Conservation (phyloP, 2,797 vertebrate genomes). For the Natrix natrix region DNA sequence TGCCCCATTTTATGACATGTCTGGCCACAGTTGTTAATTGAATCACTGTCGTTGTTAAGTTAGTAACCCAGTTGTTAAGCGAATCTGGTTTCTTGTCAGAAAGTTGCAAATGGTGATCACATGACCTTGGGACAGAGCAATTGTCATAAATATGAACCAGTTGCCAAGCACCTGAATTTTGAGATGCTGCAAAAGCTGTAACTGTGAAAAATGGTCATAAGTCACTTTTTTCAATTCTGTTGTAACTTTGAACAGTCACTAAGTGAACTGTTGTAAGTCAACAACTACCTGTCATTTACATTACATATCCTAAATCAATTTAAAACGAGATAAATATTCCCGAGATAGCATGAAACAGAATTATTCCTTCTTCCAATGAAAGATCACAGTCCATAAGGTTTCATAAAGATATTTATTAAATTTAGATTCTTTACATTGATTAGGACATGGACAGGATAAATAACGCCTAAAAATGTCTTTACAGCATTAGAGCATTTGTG, state of each 20-base stretch:
- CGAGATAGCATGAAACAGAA: not conserved
- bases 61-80: not conserved
- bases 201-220: not conserved
- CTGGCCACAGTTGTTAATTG: not conserved
- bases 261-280: not conserved
- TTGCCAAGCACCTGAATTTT: not conserved
- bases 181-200: not conserved
- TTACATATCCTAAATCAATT: not conserved
- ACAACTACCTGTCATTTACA: not conserved
- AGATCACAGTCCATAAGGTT: not conserved
- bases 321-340: not conserved
- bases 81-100: not conserved
- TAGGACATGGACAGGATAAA: not conserved
- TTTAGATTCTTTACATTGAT: not conserved
- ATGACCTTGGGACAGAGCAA: not conserved
- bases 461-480: not conserved
- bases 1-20: not conserved
- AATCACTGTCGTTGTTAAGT: not conserved
- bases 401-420: not conserved
- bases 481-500: not conserved
- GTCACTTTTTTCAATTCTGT: not conserved
- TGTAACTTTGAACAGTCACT: not conserved
- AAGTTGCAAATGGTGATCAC: not conserved
- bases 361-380: not conserved
- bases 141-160: not conserved